Base-by-base conservation (phyloP, 2,797 vertebrate genomes). In the Pipistrellus pygmaeus region DNA sequence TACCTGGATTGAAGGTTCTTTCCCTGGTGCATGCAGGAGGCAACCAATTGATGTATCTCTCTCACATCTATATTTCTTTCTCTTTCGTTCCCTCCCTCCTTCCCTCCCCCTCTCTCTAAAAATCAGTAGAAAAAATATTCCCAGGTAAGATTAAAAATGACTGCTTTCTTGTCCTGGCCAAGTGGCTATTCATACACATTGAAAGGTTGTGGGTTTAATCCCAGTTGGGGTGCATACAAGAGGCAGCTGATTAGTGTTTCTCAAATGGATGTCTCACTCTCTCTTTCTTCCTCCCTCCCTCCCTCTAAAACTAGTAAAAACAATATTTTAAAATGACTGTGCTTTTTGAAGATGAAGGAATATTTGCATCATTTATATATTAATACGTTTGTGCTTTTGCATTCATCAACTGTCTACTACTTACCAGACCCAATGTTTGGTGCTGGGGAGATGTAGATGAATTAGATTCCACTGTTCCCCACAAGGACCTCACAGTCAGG, bases 371-470 rank as follows among this genome's bases (percentile, higher is more conserved):
- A 27, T 14, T 48, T 13, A 0, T 77, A 10, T 21, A 44, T 48
- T 21, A n/a, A n/a, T n/a, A n/a, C n/a, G n/a, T 86, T 82, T 72
- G 35, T 89, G n/a, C 64, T 20, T 88, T 88, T 89, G n/a, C 57
- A 27, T 86, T 88, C 53, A 93, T 30, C 44, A 77, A 13, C 88
- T 55, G 13, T 68, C 46, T 88, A 0, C 72, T 76, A 35, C 5
- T 25, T 55, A 25, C 17, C 57, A 88, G 57, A 76, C 3, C 14
- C 32, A n/a, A 1, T 72, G 76, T 86, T 77, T 95, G n/a, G 35
- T 69, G 20, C 46, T 44, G n/a, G 18, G 38, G 18, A 75, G 35
- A 60, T 71, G 8, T 4, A 78, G 44, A 18, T 48, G 27, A 68
- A 32, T 60, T 85, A 53, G 46, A 57, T 23, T 85, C 6, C 11